These are phyloP conservation scores for Eospalax fontanierii DNA, from an alignment of 2,797 vertebrate genomes.

Conservation along the genomic window DNA sequence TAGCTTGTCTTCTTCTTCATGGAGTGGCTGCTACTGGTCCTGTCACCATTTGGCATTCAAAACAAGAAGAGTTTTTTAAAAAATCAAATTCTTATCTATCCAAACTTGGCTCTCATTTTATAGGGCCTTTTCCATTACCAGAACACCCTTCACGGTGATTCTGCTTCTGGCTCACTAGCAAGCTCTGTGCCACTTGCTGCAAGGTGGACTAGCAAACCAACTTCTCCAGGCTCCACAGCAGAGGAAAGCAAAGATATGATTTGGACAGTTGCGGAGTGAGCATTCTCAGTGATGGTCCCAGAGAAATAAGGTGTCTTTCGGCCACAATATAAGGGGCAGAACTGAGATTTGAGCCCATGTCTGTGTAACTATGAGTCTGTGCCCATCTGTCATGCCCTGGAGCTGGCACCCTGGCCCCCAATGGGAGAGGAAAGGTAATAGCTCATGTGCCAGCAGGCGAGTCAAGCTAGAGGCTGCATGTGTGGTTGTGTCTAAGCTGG, in stretches of 20 bases:
- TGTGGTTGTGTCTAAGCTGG: neutral
- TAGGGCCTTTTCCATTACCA: neutral
- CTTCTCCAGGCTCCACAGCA: neutral
- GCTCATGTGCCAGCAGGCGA: neutral
- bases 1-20: neutral
- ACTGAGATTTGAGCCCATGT: neutral
- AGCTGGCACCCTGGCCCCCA: too few relatives aligned
- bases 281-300: neutral
- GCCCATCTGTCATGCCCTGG: neutral
- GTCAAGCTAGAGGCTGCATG: accelerated
- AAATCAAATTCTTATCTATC: conserved; percentile 13
- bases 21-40: neutral
- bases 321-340: neutral
- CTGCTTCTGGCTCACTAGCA: neutral
- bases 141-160: neutral
- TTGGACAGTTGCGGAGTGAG: neutral
- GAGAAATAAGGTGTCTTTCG: neutral
- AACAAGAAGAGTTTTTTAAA: neutral
- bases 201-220: neutral
- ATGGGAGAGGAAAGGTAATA: neutral
- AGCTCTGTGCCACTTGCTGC: neutral
- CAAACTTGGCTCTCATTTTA: neutral
- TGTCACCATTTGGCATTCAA: conserved; percentile 9
- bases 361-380: neutral
- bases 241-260: neutral